Percentiles rank a stretch among this genome's conserved stretches.
These are phyloP conservation scores for Spodoptera frugiperda DNA, from an alignment of 1,140 invertebrate genomes.

Conservation along the genomic window DNA sequence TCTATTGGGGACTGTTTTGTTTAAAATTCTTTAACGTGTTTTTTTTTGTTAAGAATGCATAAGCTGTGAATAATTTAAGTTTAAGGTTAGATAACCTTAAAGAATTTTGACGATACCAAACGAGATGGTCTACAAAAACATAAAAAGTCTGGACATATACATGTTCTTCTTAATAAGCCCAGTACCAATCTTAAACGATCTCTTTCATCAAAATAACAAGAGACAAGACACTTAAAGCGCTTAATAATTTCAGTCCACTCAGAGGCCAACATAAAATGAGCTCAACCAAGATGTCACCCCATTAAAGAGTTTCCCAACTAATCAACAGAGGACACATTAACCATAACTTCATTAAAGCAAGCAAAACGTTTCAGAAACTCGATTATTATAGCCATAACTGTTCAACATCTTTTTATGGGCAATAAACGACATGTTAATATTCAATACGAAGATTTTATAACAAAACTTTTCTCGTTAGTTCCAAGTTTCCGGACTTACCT, in stretches of 20 bases:
- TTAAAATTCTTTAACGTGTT: too few species aligned
- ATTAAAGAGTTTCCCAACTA: slow-evolving; percentile 44
- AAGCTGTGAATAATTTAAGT: too few species aligned
- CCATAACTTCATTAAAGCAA: slow-evolving; percentile 50
- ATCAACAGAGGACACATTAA: slow-evolving; percentile 31
- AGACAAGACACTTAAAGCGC: slow-evolving; percentile 7
- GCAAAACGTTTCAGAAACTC: slow-evolving; percentile 55
- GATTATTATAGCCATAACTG: slow-evolving; percentile 63
- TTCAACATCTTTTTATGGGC: slow-evolving; percentile 68
- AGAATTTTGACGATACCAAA: too few species aligned
- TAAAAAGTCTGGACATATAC: too few species aligned
- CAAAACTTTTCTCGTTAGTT: slow-evolving; percentile 79
- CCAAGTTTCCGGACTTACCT: slow-evolving; percentile 50
- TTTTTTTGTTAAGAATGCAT: too few species aligned
- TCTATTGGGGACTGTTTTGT: too few species aligned
- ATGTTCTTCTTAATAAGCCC: too few species aligned
- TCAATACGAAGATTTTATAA: slow-evolving; percentile 81
- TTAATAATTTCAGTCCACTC: slow-evolving; percentile 1
- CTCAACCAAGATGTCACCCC: slow-evolving; percentile 26
- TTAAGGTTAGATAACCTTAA: too few species aligned
- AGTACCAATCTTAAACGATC: background rate
- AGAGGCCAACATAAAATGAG: slow-evolving; percentile 30
- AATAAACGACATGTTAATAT: slow-evolving; percentile 81
- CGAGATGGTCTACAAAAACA: too few species aligned
- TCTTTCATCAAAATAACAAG: background rate